Evolutionary conservation across 2,113 vertebrate genomes (phyloP), one percentile per base, ranked within the genome.

Genomic region (Oreochromis tanganicae): DNA sequence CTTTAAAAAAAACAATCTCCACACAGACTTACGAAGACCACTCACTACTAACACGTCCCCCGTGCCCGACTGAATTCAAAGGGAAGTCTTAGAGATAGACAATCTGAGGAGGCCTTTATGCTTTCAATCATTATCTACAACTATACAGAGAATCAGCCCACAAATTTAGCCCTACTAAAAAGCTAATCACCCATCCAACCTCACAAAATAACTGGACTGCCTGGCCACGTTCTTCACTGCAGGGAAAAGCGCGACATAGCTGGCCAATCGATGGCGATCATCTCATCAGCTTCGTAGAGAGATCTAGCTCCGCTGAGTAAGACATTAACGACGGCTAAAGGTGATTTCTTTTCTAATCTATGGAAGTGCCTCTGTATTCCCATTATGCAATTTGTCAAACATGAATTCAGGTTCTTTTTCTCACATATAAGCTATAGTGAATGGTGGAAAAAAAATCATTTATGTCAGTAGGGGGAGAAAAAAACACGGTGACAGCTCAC

Each of bases 161-260:
- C 13, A 41, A 52, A 85, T 85, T 80, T 63, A 36, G 59, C 32
- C 36, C 88, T 43, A 46, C 63, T 9, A 59, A 84, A 68, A 80
- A 80, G 36, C 12, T 63, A 85, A 56, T n/a, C 90, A 87, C 85
- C 73, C 88, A 94, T 36, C 91, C 86, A 87, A 93, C 90, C 96
- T 97, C 95, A 96, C 94, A 94, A 97, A 97, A 97, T 97, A 97
- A 97, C 97, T 97, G 96, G 97, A 97, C 97, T 97, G 97, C 96
- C 96, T 83, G 94, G 95, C 95, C 95, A 92, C 75, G 94, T 92
- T 91, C 94, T 94, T 95, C 95, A 93, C 94, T 94, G 96, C 96
- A 94, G 96, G 95, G 96, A 96, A 96, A 93, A 75, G 71, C 89
- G 63, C 87, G 80, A 87, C 88, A 85, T 66, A 86, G 95, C 91